These are phyloP conservation scores for Trachelus iudaicus DNA, from an alignment of 2,888 invertebrate species.

Conservation along the genomic window DNA sequence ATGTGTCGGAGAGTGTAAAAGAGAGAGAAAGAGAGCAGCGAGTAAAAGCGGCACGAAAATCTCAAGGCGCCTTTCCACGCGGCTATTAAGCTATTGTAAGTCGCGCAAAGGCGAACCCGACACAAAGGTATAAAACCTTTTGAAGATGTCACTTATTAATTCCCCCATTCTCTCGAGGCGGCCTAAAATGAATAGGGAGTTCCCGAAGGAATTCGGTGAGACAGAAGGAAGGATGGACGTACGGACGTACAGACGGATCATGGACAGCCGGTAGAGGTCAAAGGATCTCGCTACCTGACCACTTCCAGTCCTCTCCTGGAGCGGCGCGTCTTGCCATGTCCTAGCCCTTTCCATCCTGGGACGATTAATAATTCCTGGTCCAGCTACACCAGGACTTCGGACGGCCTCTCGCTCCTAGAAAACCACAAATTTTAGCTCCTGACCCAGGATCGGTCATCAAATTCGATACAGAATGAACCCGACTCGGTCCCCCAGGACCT, in stretches of 20 bases:
- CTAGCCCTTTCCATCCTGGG: constrained; percentile 40
- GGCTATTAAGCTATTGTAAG: not conserved
- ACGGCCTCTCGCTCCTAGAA: constrained; percentile 16
- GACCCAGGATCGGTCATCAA: constrained; percentile 36
- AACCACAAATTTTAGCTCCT: constrained; percentile 29
- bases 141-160: constrained; percentile 65
- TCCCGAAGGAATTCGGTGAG: constrained; percentile 26
- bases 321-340: constrained; percentile 9
- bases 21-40: constrained; percentile 5
- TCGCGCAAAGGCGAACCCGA: not conserved
- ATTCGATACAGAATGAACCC: constrained; percentile 39
- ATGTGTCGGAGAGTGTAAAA: constrained; percentile 10
- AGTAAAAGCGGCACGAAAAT: constrained; percentile 28
- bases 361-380: constrained; percentile 53
- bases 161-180: constrained; percentile 52
- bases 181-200: constrained; percentile 55
- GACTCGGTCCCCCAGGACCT: constrained; percentile 32
- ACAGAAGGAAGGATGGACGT: constrained; percentile 39
- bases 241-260: constrained; percentile 34
- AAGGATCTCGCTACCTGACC: constrained; percentile 38
- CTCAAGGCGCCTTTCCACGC: constrained; percentile 17
- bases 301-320: constrained; percentile 7
- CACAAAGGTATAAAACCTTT: constrained; percentile 37
- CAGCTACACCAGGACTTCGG: constrained; percentile 14
- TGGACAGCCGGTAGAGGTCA: constrained; percentile 55